Percentiles rank a stretch among this genome's conserved stretches.
Evolutionary conservation across 2,888 invertebrate genomes (phyloP).

Genomic region (Piscicola geometra): DNA sequence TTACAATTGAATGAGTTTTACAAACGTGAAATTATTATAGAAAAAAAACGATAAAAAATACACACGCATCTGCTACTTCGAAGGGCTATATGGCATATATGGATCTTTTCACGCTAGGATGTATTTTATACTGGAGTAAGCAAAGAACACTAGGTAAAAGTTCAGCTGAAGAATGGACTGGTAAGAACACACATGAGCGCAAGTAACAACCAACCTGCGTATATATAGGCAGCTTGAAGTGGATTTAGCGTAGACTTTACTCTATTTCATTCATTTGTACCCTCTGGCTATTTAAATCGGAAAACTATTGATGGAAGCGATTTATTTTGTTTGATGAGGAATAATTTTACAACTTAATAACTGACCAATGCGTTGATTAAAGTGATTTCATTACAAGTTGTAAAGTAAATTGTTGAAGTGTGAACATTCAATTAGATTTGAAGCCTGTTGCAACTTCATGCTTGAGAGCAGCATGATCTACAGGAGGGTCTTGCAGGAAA

Average conservation of each 20-base stretch:
- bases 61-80: too few species aligned
- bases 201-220: neutral
- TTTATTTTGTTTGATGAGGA: neutral
- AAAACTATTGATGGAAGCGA: neutral
- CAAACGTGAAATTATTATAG: too few species aligned
- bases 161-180: slow-evolving; percentile 14
- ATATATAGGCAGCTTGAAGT: neutral
- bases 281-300: neutral
- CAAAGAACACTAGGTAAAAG: slow-evolving; percentile 2
- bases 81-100: too few species aligned
- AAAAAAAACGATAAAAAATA: too few species aligned
- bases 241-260: too few species aligned
- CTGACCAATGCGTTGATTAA: neutral
- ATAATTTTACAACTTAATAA: neutral
- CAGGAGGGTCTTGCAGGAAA: slow-evolving; percentile 12
- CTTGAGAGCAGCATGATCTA: neutral
- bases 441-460: neutral
- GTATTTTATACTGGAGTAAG: neutral
- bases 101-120: too few species aligned
- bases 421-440: neutral
- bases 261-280: too few species aligned
- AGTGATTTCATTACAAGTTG: neutral
- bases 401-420: neutral
- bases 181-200: slow-evolving; percentile 3
- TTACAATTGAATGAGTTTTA: too few species aligned